phyloP scores from a whole-genome alignment of 2,797 vertebrate species.

The Okamejei kenojei region DNA sequence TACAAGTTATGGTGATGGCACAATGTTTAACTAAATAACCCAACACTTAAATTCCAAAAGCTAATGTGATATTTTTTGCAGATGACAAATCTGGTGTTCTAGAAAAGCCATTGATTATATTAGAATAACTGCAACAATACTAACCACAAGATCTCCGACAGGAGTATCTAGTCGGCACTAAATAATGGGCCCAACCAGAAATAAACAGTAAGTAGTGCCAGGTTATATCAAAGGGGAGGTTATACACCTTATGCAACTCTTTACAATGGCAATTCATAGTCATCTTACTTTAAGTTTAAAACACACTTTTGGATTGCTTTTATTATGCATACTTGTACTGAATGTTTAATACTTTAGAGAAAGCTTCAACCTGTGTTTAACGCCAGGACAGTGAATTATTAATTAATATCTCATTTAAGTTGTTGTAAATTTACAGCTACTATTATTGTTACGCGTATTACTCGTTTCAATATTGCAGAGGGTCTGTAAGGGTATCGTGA shows the following conservation, averaged over 20 bases:
- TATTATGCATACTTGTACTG: not conserved
- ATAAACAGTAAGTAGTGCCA: constrained; percentile 73
- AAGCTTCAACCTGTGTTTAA: not conserved
- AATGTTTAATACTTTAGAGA: not conserved
- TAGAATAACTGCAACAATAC: constrained; percentile 89
- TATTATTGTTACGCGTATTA: constrained; percentile 11
- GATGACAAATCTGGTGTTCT: constrained; percentile 96
- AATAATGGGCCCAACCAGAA: constrained; percentile 90
- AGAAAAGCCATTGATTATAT: constrained; percentile 96
- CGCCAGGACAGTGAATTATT: not conserved
- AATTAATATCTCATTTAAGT: not conserved
- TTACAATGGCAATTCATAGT: not conserved
- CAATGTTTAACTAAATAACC: no score
- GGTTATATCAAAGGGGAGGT: not conserved
- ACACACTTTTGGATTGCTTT: not conserved
- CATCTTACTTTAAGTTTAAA: not conserved
- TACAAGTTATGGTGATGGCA: no score
- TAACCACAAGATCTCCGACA: constrained; percentile 92
- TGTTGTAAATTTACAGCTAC: not conserved
- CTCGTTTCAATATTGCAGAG: constrained; percentile 58
- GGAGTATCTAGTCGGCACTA: constrained; percentile 87
- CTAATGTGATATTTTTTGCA: constrained; percentile 48
- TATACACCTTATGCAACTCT: not conserved
- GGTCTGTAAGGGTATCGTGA: constrained; percentile 65
- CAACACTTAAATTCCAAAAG: not conserved